Conservation (phyloP, 2,113 vertebrate genomes). For the Nettapus auritus region DNA sequence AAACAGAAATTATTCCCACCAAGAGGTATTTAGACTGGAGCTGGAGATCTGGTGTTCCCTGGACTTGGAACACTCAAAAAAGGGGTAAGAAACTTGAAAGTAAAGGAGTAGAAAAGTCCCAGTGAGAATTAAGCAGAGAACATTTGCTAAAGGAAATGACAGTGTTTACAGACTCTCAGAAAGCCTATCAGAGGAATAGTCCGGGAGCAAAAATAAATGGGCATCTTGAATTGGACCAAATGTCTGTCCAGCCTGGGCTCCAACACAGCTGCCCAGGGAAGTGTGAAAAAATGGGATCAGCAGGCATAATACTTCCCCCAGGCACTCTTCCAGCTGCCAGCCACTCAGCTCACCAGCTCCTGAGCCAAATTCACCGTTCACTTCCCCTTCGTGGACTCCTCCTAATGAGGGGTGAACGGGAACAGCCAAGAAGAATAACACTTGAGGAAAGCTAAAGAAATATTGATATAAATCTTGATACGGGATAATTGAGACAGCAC, state of each 20-base stretch:
- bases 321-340: constrained; percentile 30
- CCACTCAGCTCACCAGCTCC: neutral
- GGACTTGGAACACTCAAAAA: neutral
- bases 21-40: neutral
- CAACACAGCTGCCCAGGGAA: constrained; percentile 13
- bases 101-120: neutral
- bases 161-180: neutral
- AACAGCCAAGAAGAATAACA: neutral
- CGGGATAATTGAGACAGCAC: neutral
- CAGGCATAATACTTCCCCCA: constrained; percentile 28
- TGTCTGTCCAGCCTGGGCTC: neutral
- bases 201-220: neutral
- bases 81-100: neutral
- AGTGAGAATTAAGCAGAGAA: neutral
- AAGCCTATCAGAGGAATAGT: neutral
- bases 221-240: neutral
- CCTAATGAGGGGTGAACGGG: constrained; percentile 12
- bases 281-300: constrained; percentile 5
- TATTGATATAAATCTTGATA: neutral
- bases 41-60: neutral
- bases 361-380: neutral
- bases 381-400: neutral
- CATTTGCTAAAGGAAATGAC: neutral
- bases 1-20: neutral
- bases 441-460: constrained; percentile 6